Base-by-base conservation (phyloP, 2,113 vertebrate genomes). In the Apaloderma vittatum region DNA sequence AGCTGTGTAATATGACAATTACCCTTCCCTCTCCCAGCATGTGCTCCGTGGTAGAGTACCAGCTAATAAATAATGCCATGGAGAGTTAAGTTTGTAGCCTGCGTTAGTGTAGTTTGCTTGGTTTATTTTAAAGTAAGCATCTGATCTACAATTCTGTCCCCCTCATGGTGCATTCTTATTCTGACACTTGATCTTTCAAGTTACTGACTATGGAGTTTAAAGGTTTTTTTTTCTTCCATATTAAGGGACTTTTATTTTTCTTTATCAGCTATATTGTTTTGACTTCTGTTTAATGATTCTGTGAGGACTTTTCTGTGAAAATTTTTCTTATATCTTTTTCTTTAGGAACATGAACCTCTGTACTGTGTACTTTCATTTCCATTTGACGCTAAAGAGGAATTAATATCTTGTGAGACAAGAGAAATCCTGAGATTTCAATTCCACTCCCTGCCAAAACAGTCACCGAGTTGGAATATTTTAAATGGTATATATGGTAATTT, bases 391-490 rank as follows among this genome's bases (percentile, higher is more conserved):
- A 3, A 83, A 83, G 43, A 68, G 46, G 32, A 86, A 71, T 81
- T 81, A 75, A 6, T 55, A 9, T 59, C 18, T 51, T 84, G 22
- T 20, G 72, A 67, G 76, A 70, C 15, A n/a, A n/a, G n/a, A n/a
- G n/a, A n/a, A n/a, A n/a, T 83, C 22, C 37, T 90, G 70, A 86
- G 51, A 34, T 88, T 74, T 86, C n/a, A 78, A 2, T 34, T 58
- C n/a, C 0, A 1, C 6, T 29, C 12, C 22, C 46, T 4, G 8
- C 36, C 30, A n/a, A 3, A 30, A 20, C 17, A 55, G 30, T 83
- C 17, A 32, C 15, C 2, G 58, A 66, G 7, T 6, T 76, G 55
- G 19, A 92, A 23, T 83, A 82, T 80, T 88, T 79, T 13, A 54
- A 86, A 49, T 66, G 30, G 7, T 40, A 17, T 54, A 3, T 27